Evolutionary conservation across 1,140 invertebrate species (phyloP), one percentile per base, ranked within the genome.

Genomic region (Pseudomyrmex cubaensis): DNA sequence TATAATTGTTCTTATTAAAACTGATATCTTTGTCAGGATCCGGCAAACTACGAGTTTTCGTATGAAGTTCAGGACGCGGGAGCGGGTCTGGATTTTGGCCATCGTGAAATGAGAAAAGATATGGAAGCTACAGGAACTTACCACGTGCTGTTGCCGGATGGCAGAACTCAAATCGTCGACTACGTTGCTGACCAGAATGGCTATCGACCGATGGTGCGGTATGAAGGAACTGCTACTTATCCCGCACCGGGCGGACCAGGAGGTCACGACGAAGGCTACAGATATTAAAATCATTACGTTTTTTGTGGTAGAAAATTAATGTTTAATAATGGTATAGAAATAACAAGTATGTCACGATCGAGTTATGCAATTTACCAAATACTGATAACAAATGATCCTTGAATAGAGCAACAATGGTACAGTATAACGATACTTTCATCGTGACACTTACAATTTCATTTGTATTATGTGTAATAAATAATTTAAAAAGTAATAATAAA

Each of bases 11-110:
- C 2, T 44, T 66, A 35, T 3, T 10, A 70, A 72, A 73, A 82
- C 7, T 17, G 1, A 48, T 61, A 17, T 73, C 13, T n/a, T 20
- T 50, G 1, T 20, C 83, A 96, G 96, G 95, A 96, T 80, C 96
- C 96, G 56, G 95, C 95, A 7, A 96, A 96, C 90, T 97, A 97
- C 89, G 95, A 96, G 83, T 97, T 96, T 90, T 95, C 95, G 1
- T 96, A 96, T 90, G 95, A 96, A 82, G 96, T 96, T 13, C 95
- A 96, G 88, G 96, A 96, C 85, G 94, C 94, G 7, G 91, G 84
- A 0, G 93, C 94, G 1, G 95, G 94, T 20, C 82, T 95, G 15
- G 95, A 96, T 78, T 97, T 96, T 84, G 96, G 96, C 0, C 96
- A 96, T 90, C 94, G 94, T 13, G 96, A 97, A 89, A 95, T 95